phyloP scores from a whole-genome alignment of 2,888 invertebrate genomes.

The Eudemis profundana region DNA sequence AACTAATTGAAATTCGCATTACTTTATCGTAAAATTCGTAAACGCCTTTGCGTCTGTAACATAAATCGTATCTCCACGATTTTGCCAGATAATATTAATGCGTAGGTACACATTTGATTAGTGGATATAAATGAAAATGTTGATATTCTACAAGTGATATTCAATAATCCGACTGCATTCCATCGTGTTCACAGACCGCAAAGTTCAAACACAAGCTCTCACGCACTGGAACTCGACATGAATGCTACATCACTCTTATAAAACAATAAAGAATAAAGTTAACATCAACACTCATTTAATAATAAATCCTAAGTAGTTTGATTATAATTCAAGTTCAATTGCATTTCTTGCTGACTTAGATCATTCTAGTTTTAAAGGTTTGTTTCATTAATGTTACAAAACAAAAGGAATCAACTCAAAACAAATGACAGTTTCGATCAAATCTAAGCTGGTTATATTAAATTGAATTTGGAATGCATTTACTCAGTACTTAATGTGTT shows the following conservation, averaged over 20 bases:
- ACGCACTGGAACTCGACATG: constrained; percentile 3
- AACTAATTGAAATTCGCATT: no score
- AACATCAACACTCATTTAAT: not conserved
- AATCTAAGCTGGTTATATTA: not conserved
- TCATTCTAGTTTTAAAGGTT: not conserved
- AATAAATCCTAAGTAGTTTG: no score
- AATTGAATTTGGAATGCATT: not conserved
- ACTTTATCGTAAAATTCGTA: not conserved
- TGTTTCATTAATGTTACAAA: not conserved
- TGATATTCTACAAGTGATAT: constrained; percentile 8
- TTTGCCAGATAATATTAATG: no score
- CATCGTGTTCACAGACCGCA: constrained; percentile 10
- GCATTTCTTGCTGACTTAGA: not conserved
- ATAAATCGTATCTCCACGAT: not conserved
- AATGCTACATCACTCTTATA: constrained; percentile 8
- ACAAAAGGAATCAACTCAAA: constrained; percentile 3
- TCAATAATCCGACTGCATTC: constrained; percentile 17
- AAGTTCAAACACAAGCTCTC: constrained; percentile 31
- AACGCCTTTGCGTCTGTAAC: not conserved
- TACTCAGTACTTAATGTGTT: not conserved
- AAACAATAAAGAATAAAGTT: constrained; percentile 7
- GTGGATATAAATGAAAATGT: not conserved
- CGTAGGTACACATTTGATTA: no score
- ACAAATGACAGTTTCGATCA: not conserved
- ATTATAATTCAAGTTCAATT: not conserved